Evolutionary conservation across 2,113 vertebrate genomes (phyloP), one percentile per base, ranked within the genome.

Genomic region (Chlorocebus sabaeus): DNA sequence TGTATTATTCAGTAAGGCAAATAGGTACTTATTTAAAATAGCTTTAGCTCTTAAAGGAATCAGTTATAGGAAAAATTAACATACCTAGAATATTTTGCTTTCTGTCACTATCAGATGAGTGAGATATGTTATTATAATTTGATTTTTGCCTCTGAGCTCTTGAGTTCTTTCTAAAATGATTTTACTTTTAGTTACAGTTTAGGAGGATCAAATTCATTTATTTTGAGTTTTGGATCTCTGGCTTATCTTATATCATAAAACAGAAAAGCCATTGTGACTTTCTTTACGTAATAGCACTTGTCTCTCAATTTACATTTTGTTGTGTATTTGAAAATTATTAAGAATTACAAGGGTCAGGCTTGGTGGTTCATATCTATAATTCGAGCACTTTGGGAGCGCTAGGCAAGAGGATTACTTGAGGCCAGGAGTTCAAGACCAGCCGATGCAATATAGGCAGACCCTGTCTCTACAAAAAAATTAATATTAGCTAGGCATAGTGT

Each of bases 91-190:
- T 96, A 61, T 93, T 55, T 96, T 93, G 8, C 43, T 93, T 70
- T 94, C 57, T 94, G 18, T 67, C 27, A 73, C 48, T 67, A 0
- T 90, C 76, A 93, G 75, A 40, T 70, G 94, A 55, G 70, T 85
- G 32, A 90, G 1, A 11, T 95, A 89, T 52, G 11, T 95, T 97
- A 57, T 8, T 90, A 0, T 84, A 73, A 64, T 95, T 88, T 79
- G 32, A 93, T 81, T 72, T 97, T 90, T 96, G 43, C 67, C 32
- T 61, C 61, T 97, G 55, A 88, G 38, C 18, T 84, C 86, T 90
- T 90, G 27, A 32, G 57, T 84, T 90, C 95, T 95, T 52, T 84
- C 76, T 90, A 79, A 97, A 80, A 43, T 94, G 91, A 55, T 61
- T 96, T 94, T 72, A n/a, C 45, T 92, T 97, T 87, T 83, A 95